These are phyloP conservation scores for Drymodes brunneopygia DNA, from an alignment of 2,113 vertebrate species.

Conservation along the genomic window DNA sequence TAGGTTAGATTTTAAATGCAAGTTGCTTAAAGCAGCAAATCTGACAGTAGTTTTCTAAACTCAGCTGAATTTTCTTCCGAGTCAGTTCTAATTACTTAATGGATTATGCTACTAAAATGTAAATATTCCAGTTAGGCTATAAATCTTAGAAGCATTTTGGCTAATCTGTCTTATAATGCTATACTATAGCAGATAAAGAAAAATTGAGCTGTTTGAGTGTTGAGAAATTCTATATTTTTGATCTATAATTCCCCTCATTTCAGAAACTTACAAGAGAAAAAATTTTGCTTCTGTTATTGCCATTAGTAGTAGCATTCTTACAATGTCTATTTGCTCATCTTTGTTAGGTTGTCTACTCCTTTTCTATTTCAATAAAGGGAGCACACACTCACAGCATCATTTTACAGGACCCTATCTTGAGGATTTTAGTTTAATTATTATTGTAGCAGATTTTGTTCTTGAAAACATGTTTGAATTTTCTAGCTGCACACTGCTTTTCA, in stretches of 20 bases:
- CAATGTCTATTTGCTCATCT: not conserved
- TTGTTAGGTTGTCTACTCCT: not conserved
- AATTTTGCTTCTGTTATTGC: not conserved
- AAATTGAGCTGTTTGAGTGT: not conserved
- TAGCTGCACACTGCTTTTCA: not conserved
- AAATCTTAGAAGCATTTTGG: not conserved
- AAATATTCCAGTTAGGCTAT: not conserved
- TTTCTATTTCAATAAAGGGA: not conserved
- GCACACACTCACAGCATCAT: not conserved
- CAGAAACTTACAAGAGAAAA: not conserved
- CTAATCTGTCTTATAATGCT: not conserved
- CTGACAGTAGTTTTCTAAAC: not conserved
- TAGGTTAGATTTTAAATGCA: not conserved
- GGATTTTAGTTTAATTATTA: not conserved
- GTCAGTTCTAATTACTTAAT: not conserved
- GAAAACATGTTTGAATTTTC: not conserved
- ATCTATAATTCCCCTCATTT: not conserved
- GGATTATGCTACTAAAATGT: not conserved
- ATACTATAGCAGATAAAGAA: not conserved
- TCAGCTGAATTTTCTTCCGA: not conserved
- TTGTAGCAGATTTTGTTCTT: not conserved
- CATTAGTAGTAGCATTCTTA: not conserved
- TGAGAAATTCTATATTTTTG: not conserved
- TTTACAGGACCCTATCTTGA: not conserved
- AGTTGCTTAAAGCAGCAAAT: not conserved